A percentile compares a stretch with the other conserved stretches of the same genome.
phyloP scores from a whole-genome alignment of 2,797 vertebrate genomes.

The Trematomus bernacchii region DNA sequence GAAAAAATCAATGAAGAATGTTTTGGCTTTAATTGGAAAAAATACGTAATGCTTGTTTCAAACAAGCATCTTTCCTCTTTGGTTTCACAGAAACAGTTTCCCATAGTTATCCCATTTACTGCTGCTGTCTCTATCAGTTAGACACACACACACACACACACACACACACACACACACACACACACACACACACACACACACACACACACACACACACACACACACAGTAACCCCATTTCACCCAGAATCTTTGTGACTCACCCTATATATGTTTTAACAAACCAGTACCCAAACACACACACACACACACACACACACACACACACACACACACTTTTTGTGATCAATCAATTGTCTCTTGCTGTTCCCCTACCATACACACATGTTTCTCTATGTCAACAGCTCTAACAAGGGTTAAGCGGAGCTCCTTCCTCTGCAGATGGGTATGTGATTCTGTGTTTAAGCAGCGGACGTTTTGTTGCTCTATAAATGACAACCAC shows the following conservation, averaged over 20 bases:
- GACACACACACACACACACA: neutral
- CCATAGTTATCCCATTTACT: neutral
- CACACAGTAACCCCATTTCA: neutral
- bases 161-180: neutral
- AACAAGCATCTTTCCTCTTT: neutral
- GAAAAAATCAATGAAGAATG: neutral
- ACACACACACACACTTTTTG: neutral
- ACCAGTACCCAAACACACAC: neutral
- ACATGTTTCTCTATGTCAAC: neutral
- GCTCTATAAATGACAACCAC: constrained; percentile 1
- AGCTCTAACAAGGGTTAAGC: neutral
- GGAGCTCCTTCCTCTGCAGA: neutral
- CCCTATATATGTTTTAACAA: neutral
- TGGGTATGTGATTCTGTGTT: neutral
- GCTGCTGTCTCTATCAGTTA: too few species aligned
- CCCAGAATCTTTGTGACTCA: neutral
- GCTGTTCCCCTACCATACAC: neutral
- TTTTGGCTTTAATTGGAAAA: neutral
- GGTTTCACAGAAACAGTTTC: too few species aligned
- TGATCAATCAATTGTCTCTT: neutral
- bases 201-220: constrained; percentile 7
- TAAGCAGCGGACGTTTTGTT: neutral
- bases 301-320: neutral
- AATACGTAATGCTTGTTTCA: neutral
- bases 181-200: constrained; percentile 7